phyloP scores from a whole-genome alignment of 2,888 invertebrate species.

The Pterostichus madidus region DNA sequence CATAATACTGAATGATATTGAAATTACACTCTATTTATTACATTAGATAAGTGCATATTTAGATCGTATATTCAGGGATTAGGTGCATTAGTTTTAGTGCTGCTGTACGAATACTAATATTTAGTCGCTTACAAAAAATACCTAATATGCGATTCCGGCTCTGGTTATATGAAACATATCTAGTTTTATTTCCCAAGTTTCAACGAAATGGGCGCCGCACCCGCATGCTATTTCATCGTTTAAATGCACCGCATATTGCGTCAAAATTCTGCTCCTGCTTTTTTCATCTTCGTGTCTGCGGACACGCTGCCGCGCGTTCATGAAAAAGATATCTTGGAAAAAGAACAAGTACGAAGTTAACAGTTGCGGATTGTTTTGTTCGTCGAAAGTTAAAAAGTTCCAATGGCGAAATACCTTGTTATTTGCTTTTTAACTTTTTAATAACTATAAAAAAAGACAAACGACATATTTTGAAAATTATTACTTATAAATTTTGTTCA shows the following conservation, averaged over 20 bases:
- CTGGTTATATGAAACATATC: neutral
- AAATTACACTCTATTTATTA: too few species aligned
- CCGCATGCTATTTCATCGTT: neutral
- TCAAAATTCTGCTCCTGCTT: constrained; percentile 3
- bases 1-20: too few species aligned
- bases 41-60: too few species aligned
- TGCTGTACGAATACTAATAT: too few species aligned
- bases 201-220: neutral
- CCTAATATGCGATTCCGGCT: too few species aligned
- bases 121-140: too few species aligned
- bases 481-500: constrained; percentile 5
- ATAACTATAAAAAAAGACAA: constrained; percentile 8
- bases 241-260: neutral
- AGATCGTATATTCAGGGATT: too few species aligned
- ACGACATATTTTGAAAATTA: constrained; percentile 29
- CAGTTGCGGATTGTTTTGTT: constrained; percentile 17
- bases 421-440: constrained; percentile 31
- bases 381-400: constrained; percentile 18
- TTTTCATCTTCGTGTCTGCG: neutral
- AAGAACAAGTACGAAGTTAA: constrained; percentile 4
- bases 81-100: too few species aligned
- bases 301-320: neutral
- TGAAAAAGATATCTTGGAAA: neutral
- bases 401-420: constrained; percentile 32
- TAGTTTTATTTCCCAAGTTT: neutral